Evolutionary conservation across 2,113 vertebrate genomes (phyloP).

Genomic region (Copsychus sechellarum): DNA sequence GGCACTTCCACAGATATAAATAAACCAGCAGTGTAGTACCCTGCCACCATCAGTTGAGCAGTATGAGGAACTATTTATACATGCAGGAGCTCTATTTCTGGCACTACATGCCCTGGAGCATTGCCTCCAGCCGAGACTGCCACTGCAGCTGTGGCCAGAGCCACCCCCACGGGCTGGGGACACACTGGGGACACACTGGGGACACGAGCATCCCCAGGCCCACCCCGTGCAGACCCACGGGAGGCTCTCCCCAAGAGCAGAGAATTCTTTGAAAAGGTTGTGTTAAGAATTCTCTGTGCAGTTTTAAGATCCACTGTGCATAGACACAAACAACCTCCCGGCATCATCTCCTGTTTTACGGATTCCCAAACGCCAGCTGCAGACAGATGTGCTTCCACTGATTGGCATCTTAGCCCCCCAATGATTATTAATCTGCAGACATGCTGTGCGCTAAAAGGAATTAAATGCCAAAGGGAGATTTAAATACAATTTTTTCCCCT

Average conservation of each 20-base stretch:
- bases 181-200: fast-evolving
- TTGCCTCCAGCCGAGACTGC: fast-evolving
- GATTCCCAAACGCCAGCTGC: not conserved
- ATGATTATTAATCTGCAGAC: not conserved
- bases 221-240: fast-evolving
- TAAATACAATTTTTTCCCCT: not conserved
- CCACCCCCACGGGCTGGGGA: fast-evolving
- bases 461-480: not conserved
- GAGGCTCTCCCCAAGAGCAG: not conserved
- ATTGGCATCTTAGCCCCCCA: not conserved
- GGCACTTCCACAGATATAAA: not conserved
- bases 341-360: fast-evolving
- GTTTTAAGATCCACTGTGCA: not conserved
- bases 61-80: not conserved
- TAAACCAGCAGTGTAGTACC: not conserved
- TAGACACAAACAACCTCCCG: fast-evolving
- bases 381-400: not conserved
- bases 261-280: not conserved
- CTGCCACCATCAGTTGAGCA: not conserved
- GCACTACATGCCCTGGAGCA: fast-evolving
- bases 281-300: not conserved
- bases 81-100: not conserved
- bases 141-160: fast-evolving
- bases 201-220: not conserved
- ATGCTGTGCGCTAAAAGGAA: not conserved